Percentiles rank a stretch among this genome's conserved stretches.
phyloP scores from a whole-genome alignment of 2,888 invertebrate species.

The Drosophila emarginata region DNA sequence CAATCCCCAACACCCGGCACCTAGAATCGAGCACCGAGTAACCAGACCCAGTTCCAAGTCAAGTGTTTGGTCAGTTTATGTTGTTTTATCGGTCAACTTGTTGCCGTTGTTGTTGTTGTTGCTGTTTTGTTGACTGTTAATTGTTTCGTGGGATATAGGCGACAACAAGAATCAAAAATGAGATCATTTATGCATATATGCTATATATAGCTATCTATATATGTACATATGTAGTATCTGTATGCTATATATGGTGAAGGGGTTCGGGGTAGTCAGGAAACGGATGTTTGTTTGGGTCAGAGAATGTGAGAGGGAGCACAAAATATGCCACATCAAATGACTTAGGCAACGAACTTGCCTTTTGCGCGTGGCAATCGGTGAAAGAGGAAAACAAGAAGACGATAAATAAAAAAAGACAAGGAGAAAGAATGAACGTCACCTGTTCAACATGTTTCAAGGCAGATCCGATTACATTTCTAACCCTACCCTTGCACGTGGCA shows the following conservation, averaged over 20 bases:
- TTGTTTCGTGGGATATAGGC: conserved; percentile 64
- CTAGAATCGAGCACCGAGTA: conserved; percentile 18
- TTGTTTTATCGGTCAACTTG: conserved; percentile 56
- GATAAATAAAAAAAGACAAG: not conserved
- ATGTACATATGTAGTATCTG: not conserved
- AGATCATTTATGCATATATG: conserved; percentile 10
- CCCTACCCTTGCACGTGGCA: conserved; percentile 3
- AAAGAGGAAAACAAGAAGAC: not conserved
- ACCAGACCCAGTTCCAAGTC: conserved; percentile 48
- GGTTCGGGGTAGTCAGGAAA: conserved; percentile 53
- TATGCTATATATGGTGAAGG: not conserved
- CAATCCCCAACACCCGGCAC: conserved; percentile 7
- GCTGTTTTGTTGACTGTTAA: conserved; percentile 44
- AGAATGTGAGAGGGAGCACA: conserved; percentile 14
- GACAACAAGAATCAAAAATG: conserved; percentile 39
- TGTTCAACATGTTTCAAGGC: not conserved
- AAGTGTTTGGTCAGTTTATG: conserved; percentile 58
- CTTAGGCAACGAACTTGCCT: conserved; percentile 63
- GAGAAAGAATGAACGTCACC: not conserved
- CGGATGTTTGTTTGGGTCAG: conserved; percentile 70
- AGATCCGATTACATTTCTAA: not conserved
- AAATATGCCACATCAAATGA: conserved; percentile 64
- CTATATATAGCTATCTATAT: not conserved
- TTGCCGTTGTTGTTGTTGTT: conserved; percentile 26
- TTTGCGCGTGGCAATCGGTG: conserved; percentile 55